A percentile compares a stretch with the other conserved stretches of the same genome.
Conservation (phyloP, 2,113 vertebrate genomes). For the Sebastes fasciatus region DNA sequence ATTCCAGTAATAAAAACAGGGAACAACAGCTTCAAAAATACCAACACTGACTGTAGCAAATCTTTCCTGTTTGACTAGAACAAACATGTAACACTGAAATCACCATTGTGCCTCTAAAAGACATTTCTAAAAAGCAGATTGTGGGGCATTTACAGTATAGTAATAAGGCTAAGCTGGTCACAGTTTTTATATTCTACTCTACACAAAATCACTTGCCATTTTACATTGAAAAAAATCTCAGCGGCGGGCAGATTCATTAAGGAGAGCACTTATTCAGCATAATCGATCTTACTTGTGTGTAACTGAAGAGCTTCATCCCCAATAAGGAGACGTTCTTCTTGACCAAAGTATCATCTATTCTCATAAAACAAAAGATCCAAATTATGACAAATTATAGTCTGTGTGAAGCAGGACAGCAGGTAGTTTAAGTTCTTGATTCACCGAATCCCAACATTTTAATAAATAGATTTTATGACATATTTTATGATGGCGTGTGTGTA, state of each 20-base stretch:
- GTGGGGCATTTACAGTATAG: constrained; percentile 65
- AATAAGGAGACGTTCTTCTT: constrained; percentile 36
- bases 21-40: constrained; percentile 67
- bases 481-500: background rate
- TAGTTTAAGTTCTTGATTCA: constrained; percentile 38
- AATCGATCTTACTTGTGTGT: constrained; percentile 43
- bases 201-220: constrained; percentile 72
- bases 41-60: constrained; percentile 58
- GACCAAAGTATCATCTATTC: constrained; percentile 22
- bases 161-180: constrained; percentile 80
- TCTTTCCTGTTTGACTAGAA: constrained; percentile 50
- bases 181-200: constrained; percentile 75
- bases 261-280: constrained; percentile 60
- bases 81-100: constrained; percentile 66
- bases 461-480: constrained; percentile 12
- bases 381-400: constrained; percentile 39
- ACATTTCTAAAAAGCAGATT: constrained; percentile 60
- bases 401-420: constrained; percentile 32
- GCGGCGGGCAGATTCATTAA: constrained; percentile 41
- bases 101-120: constrained; percentile 59
- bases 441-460: constrained; percentile 28
- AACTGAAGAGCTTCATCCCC: constrained; percentile 37
- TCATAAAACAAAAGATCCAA: constrained; percentile 49
- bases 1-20: constrained; percentile 58
- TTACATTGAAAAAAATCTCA: constrained; percentile 73